Evolutionary conservation across 2,113 vertebrate genomes (phyloP).

Genomic region (Leptocoma aspasia): DNA sequence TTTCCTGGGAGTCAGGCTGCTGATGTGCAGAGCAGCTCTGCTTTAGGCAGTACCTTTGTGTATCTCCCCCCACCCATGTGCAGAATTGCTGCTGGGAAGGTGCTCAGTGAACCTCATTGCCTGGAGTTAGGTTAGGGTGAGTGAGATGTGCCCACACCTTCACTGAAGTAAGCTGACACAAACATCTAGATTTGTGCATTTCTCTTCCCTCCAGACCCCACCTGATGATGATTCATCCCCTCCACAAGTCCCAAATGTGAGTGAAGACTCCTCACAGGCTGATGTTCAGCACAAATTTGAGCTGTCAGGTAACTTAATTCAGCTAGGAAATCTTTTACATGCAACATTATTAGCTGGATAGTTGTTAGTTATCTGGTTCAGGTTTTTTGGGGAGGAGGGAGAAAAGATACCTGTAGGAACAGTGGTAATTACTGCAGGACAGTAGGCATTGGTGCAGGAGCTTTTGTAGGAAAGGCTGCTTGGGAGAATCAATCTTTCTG

Average conservation of each 20-base stretch:
- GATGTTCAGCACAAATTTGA: constrained; percentile 80
- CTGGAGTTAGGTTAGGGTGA: constrained; percentile 31
- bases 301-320: constrained; percentile 77
- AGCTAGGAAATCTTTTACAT: constrained; percentile 57
- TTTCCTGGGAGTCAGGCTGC: constrained; percentile 15
- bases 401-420: constrained; percentile 28
- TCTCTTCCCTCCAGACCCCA: constrained; percentile 73
- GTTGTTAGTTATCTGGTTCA: constrained; percentile 60
- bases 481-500: constrained; percentile 49
- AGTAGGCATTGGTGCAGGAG: constrained; percentile 58
- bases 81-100: constrained; percentile 30
- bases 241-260: constrained; percentile 76
- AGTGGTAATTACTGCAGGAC: constrained; percentile 47
- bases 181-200: constrained; percentile 61
- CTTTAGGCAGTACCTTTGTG: constrained; percentile 2
- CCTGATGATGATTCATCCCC: constrained; percentile 77
- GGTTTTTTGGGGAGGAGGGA: constrained; percentile 68
- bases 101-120: constrained; percentile 11
- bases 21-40: constrained; percentile 22
- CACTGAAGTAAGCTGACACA: constrained; percentile 56
- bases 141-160: constrained; percentile 56
- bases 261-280: constrained; percentile 77
- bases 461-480: constrained; percentile 39
- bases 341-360: constrained; percentile 59
- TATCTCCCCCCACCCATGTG: neutral